Conservation (phyloP, 2,888 invertebrate species). For the Allophyes oxyacanthae region DNA sequence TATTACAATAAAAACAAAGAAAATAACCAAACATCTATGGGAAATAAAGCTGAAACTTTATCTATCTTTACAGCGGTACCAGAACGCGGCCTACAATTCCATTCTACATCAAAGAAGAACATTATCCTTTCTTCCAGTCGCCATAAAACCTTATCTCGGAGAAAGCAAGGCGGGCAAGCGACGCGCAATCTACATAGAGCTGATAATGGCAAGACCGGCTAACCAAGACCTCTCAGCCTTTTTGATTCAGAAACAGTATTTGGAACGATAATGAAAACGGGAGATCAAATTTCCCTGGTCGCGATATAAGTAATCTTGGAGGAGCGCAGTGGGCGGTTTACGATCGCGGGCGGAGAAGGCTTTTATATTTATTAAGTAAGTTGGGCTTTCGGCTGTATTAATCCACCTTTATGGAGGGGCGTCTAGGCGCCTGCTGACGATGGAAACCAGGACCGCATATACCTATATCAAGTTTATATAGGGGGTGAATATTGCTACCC, state of each 20-base stretch:
- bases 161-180: conserved; percentile 82
- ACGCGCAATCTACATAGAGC: conserved; percentile 87
- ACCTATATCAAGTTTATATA: conserved; percentile 19
- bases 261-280: conserved; percentile 76
- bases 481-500: neutral
- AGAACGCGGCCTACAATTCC: conserved; percentile 75
- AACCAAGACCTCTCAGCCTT: conserved; percentile 67
- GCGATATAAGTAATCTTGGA: conserved; percentile 86
- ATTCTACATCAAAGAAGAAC: conserved; percentile 84
- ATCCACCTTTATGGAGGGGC: conserved; percentile 88
- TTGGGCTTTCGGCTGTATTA: conserved; percentile 89
- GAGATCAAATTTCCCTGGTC: conserved; percentile 72
- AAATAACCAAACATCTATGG: conserved; percentile 44
- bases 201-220: conserved; percentile 83
- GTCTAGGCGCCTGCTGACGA: conserved; percentile 76
- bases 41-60: conserved; percentile 69
- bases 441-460: conserved; percentile 49
- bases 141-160: conserved; percentile 86
- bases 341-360: conserved; percentile 86
- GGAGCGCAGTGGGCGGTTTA: conserved; percentile 87
- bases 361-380: conserved; percentile 90
- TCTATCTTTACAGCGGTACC: conserved; percentile 79
- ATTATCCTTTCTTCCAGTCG: conserved; percentile 87
- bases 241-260: conserved; percentile 53
- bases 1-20: conserved; percentile 38